phyloP scores from a whole-genome alignment of 2,888 invertebrate genomes.

The Sarcophaga subvicina region DNA sequence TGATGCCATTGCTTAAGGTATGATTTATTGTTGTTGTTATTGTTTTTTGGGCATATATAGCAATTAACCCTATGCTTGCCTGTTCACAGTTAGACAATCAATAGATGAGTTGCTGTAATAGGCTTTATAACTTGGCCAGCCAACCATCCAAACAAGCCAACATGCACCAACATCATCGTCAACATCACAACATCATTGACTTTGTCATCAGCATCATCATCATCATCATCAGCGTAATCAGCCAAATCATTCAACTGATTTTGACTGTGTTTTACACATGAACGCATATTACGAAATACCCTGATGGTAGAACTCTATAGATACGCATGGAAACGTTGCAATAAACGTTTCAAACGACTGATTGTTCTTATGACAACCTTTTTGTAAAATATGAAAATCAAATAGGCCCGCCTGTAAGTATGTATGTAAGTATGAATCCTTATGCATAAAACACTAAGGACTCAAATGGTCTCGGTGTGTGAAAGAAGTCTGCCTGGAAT shows the following conservation, averaged over 20 bases:
- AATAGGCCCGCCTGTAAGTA: not conserved
- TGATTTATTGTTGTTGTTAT: constrained; percentile 31
- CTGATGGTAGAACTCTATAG: not conserved
- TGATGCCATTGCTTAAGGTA: constrained; percentile 15
- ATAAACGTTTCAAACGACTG: constrained; percentile 1
- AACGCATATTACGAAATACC: constrained; percentile 30
- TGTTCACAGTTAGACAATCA: not conserved
- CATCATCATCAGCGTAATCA: not conserved
- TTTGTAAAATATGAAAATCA: constrained; percentile 12
- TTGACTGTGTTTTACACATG: constrained; percentile 34
- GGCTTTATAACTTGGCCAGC: constrained; percentile 57
- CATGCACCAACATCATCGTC: constrained; percentile 21
- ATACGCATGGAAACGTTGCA: not conserved
- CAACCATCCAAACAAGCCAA: not conserved
- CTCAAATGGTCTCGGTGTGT: not conserved
- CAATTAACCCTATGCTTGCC: constrained; percentile 65
- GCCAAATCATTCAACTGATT: not conserved
- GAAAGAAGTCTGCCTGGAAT: constrained; percentile 51
- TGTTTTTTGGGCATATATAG: constrained; percentile 22
- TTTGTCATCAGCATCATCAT: constrained; percentile 25
- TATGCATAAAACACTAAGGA: constrained; percentile 25
- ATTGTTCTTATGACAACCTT: constrained; percentile 57
- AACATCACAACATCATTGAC: constrained; percentile 29
- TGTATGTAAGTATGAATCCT: not conserved
- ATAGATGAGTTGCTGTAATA: constrained; percentile 42